Evolutionary conservation across 1,140 invertebrate genomes (phyloP), one percentile per base, ranked within the genome.

Genomic region (Steinernema feltiae): DNA sequence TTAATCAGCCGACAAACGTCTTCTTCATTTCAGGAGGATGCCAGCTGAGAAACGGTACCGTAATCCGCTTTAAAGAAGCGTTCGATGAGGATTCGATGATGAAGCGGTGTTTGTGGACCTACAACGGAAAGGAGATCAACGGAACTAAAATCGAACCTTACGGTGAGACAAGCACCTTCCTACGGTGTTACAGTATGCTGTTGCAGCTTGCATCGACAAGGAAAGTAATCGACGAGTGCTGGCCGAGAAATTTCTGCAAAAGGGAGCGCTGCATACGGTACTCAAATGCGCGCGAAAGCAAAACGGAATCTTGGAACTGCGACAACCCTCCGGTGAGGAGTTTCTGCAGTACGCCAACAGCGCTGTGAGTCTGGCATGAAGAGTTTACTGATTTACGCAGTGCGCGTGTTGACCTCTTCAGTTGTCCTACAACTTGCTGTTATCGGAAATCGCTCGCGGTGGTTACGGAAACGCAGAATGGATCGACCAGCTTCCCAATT

Each of bases 271-370:
- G 53, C 53, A 63, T 27, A 63, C 53, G 3, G 53, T 63, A 3
- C 12, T 17, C 12, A 63, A 63, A 27, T 63, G 53, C 24, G 53
- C 3, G 7, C 12, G 24, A 63, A 63, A 63, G 53, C 7, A 63
- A 12, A 21, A 63, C 24, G 53, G 53, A 15, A 63, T 21, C 3
- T 27, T 63, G 24, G 53, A 63, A 63, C 24, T 63, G 7, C 12
- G 53, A 21, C 53, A 63, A 21, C 53, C 53, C 24, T 15, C 53
- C 12, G 24, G 7, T 15, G 53, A 63, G 53, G 53, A 63, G 53
- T 63, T 63, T 21, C 53, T 63, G 24, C 53, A 63, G 53, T 63
- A 63, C 24, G 53, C 53, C 53, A 63, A 63, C 53, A 63, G 53
- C 53, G 53, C 53, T 15, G 53, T 63, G 24, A 27, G 53, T 63